Evolutionary conservation across 2,113 vertebrate genomes (phyloP), one percentile per base, ranked within the genome.

Genomic region (Puntigrus tetrazona): DNA sequence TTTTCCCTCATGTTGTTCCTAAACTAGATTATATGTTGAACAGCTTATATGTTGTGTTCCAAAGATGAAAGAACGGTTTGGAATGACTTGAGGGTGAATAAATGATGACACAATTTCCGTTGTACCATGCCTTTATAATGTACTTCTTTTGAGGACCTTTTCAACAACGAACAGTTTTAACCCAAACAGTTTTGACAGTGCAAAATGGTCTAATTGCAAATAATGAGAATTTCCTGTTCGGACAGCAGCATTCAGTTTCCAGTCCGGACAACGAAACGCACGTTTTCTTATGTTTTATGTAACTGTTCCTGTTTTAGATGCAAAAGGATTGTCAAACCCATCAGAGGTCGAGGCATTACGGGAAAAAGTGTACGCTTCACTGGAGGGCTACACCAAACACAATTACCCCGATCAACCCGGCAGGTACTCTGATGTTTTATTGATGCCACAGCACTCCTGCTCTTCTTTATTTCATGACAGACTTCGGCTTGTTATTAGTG

Each of bases 381-480:
- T 96, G 4, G 96, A 96, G 89, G 94, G 94, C 81, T 96, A 95
- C 85, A 96, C 95, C 0, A 96, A 96, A 90, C 94, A 96, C 89
- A 96, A 95, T 70, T 96, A 96, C 82, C 94, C 96, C 0, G 95
- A 96, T 27, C 96, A 96, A 76, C 96, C 95, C 0, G 96, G 95
- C 90, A 93, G 96, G 96, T 96, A 92, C 3, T 63, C 18, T 63
- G 8, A 50, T 73, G 31, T 45, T 70, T 83, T 50, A 72, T 70
- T 72, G 52, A 61, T 55, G 34, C 7, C 34, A 31, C 52, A 81
- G 57, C 43, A 45, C 34, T 61, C 29, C 52, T 29, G 25, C 61
- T 45, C 38, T 43, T 57, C 7, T 65, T 20, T 43, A 7, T 3
- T 55, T 45, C 43, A 61, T 34, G 38, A 16, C 7, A n/a, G 31